These are phyloP conservation scores for Oscheius onirici DNA, from an alignment of 2,888 invertebrate species.

Conservation along the genomic window DNA sequence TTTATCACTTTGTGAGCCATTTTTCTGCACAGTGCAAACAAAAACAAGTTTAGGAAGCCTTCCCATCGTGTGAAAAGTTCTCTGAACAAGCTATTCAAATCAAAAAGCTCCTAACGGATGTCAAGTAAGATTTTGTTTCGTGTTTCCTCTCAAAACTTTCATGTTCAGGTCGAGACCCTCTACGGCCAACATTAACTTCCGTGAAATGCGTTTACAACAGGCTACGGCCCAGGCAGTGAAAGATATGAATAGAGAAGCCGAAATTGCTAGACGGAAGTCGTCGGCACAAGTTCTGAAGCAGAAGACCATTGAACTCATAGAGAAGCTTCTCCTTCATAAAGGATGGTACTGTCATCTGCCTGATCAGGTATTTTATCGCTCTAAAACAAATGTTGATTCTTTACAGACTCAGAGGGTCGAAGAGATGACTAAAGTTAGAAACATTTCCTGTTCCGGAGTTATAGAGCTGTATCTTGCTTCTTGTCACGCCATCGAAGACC, in stretches of 20 bases:
- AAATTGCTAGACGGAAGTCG: constrained; percentile 5
- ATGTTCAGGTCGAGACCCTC: background rate
- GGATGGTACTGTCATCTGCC: background rate
- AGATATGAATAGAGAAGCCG: constrained; percentile 9
- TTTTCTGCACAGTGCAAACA: background rate
- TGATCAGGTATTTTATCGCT: background rate
- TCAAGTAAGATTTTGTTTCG: background rate
- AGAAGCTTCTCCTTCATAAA: constrained; percentile 15
- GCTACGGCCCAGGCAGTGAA: constrained; percentile 13
- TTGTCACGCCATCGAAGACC: constrained; percentile 17
- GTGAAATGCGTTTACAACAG: constrained; percentile 2
- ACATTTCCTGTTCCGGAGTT: constrained; percentile 1
- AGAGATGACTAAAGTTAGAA: constrained; percentile 18
- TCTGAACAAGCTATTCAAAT: constrained; percentile 12
- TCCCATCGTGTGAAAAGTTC: constrained; percentile 11
- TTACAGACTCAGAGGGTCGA: background rate
- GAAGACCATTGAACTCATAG: constrained; percentile 16
- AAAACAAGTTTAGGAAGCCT: background rate
- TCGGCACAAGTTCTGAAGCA: constrained; percentile 3
- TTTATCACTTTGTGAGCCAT: constrained; percentile 7
- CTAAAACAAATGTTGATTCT: background rate
- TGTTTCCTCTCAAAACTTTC: background rate
- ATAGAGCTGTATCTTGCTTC: constrained; percentile 15
- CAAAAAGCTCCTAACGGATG: constrained; percentile 1
- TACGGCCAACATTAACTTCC: constrained; percentile 7